phyloP scores from a whole-genome alignment of 2,888 invertebrate species.

The Molorchus minor region DNA sequence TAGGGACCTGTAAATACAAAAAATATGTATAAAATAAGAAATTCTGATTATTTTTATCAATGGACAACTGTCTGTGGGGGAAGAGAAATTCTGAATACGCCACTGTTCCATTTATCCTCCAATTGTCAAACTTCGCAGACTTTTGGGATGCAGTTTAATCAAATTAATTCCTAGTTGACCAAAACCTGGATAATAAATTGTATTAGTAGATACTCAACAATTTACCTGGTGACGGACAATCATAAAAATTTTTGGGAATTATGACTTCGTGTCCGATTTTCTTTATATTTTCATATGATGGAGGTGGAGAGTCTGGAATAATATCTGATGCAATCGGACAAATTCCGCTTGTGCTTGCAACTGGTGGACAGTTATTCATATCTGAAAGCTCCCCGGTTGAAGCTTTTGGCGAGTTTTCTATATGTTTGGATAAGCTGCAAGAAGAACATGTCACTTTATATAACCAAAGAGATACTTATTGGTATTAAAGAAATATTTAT shows the following conservation, averaged over 20 bases:
- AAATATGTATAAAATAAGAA: too few species aligned
- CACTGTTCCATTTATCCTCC: too few species aligned
- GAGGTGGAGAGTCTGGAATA: conserved; percentile 49
- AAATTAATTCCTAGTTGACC: too few species aligned
- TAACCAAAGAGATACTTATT: too few species aligned
- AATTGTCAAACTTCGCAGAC: too few species aligned
- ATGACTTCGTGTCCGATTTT: not conserved
- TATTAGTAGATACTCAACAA: too few species aligned
- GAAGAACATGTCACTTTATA: not conserved
- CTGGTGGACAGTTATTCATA: not conserved
- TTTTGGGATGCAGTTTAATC: too few species aligned
- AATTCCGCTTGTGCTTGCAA: conserved; percentile 37
- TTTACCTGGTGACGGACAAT: not conserved
- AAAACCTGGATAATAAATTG: not conserved
- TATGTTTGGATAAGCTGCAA: not conserved
- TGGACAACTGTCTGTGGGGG: too few species aligned
- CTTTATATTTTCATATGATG: conserved; percentile 39
- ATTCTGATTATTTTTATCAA: too few species aligned
- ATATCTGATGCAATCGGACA: conserved; percentile 38
- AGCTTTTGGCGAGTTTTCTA: not conserved
- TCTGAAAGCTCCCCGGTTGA: too few species aligned
- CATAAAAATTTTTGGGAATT: not conserved
- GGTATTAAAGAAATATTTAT: not conserved
- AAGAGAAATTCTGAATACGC: too few species aligned
- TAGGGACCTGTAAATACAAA: too few species aligned